Percentiles rank a stretch among this genome's conserved stretches.
phyloP scores from a whole-genome alignment of 23 tunicate species.

The Trididemnum nubilum region DNA sequence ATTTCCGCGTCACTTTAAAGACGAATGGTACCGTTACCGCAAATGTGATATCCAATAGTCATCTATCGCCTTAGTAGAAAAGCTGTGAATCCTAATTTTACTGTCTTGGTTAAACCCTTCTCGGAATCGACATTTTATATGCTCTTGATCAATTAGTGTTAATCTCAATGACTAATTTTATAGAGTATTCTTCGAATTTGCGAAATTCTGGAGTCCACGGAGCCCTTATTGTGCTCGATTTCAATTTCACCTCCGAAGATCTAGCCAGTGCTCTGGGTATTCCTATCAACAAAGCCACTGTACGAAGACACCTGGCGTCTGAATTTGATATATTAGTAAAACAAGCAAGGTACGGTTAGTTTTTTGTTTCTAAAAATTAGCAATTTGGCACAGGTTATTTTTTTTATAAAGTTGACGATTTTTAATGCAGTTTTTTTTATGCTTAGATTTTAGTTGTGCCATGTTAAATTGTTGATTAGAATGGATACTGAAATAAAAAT shows the following conservation, averaged over 20 bases:
- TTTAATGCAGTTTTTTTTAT: not conserved
- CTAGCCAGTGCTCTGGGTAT: constrained; percentile 61
- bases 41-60: too few species aligned
- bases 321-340: constrained; percentile 62
- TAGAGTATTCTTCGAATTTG: constrained; percentile 59
- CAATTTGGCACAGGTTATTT: not conserved
- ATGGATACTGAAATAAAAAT: too few species aligned
- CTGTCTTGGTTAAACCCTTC: too few species aligned
- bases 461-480: too few species aligned
- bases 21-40: too few species aligned
- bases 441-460: too few species aligned
- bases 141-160: too few species aligned
- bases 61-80: too few species aligned
- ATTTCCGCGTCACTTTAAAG: too few species aligned
- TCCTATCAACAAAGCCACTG: constrained; percentile 59
- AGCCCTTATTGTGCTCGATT: constrained; percentile 52
- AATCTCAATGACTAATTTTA: too few species aligned
- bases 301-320: constrained; percentile 63
- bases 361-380: not conserved
- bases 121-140: too few species aligned
- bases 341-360: constrained; percentile 43
- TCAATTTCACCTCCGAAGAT: constrained; percentile 48
- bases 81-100: too few species aligned
- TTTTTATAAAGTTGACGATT: not conserved
- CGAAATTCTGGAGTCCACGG: constrained; percentile 73